Conservation (phyloP, 2,888 invertebrate species). For the Barypeithes pellucidus region DNA sequence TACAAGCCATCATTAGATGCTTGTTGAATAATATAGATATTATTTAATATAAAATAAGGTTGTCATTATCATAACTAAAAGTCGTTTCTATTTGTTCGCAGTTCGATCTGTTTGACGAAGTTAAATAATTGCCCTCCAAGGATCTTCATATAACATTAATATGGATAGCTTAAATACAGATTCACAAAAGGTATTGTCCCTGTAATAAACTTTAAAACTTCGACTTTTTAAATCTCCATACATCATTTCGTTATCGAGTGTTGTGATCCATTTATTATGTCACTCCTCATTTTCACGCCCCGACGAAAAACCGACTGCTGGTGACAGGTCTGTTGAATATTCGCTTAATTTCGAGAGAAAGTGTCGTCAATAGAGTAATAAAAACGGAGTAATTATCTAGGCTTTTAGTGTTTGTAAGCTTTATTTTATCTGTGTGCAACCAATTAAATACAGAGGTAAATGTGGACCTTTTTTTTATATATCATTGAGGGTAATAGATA, state of each 20-base stretch:
- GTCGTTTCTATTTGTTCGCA: too few relatives aligned
- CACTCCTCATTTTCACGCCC: conserved; percentile 38
- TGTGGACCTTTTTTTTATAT: not conserved
- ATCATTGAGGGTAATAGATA: too few relatives aligned
- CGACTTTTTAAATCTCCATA: conserved; percentile 12
- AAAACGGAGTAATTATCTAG: conserved; percentile 12
- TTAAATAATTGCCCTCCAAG: too few relatives aligned
- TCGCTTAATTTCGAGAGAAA: conserved; percentile 37
- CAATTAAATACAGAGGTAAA: too few relatives aligned
- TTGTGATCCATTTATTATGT: conserved; percentile 46
- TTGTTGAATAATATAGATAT: too few relatives aligned
- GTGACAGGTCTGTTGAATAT: conserved; percentile 49
- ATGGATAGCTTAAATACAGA: not conserved
- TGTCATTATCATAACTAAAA: too few relatives aligned
- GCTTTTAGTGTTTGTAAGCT: not conserved
- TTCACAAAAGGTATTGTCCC: not conserved
- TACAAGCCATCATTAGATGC: too few relatives aligned
- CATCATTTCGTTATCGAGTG: conserved; percentile 34
- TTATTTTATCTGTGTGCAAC: not conserved
- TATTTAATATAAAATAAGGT: too few relatives aligned
- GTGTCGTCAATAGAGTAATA: conserved; percentile 16
- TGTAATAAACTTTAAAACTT: conserved; percentile 18
- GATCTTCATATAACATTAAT: too few relatives aligned
- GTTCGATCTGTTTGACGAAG: too few relatives aligned
- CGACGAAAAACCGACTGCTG: conserved; percentile 31